Percentiles rank a stretch among this genome's conserved stretches.
phyloP scores from a whole-genome alignment of 2,113 vertebrate genomes.

The Phylloscopus whistleri region DNA sequence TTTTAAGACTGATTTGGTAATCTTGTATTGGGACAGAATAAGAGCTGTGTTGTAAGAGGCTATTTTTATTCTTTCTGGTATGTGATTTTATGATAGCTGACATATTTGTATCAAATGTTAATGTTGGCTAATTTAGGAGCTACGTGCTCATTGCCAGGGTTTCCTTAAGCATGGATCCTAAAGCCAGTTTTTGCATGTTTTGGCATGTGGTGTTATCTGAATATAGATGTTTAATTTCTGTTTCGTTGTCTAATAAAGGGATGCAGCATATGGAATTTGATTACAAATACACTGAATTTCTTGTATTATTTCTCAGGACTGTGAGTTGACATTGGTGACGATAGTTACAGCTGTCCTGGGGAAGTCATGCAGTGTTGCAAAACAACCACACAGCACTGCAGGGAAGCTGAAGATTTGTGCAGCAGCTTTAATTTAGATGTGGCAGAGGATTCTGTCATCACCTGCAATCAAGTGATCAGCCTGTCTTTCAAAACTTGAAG shows the following conservation, averaged over 20 bases:
- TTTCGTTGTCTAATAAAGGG: background rate
- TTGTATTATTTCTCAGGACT: background rate
- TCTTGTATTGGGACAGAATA: background rate
- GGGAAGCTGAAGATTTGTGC: background rate
- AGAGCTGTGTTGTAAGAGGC: background rate
- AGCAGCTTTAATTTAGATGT: background rate
- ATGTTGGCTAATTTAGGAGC: background rate
- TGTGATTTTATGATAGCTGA: background rate
- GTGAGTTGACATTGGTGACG: background rate
- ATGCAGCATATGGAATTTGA: background rate
- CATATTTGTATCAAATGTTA: background rate
- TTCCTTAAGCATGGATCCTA: background rate
- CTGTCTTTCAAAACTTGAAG: background rate
- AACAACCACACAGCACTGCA: background rate
- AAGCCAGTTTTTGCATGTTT: background rate
- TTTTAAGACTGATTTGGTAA: background rate
- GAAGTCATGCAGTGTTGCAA: background rate
- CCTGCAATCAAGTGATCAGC: background rate
- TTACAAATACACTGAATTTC: background rate
- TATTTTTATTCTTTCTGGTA: conserved; percentile 19
- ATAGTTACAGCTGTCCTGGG: background rate
- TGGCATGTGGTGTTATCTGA: background rate
- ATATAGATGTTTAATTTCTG: background rate
- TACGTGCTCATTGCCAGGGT: background rate
- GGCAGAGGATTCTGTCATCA: background rate